phyloP scores from a whole-genome alignment of 2,797 vertebrate genomes.

The Chrysocyon brachyurus region DNA sequence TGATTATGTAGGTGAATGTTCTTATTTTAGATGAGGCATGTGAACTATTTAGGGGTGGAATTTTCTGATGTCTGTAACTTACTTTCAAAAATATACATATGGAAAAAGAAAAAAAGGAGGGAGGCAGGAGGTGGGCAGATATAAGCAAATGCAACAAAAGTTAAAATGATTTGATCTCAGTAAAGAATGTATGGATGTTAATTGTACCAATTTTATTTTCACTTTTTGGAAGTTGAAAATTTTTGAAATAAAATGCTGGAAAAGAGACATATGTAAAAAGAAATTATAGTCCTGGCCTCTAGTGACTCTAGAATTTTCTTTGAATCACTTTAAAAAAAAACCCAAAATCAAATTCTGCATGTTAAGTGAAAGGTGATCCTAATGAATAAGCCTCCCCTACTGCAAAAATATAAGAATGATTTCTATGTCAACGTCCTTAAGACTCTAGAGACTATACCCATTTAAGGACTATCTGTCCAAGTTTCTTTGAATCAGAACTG shows the following conservation, averaged over 20 bases:
- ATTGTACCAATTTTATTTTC: neutral
- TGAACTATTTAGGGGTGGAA: neutral
- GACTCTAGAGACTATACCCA: neutral
- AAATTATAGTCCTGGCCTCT: neutral
- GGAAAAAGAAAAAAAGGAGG: neutral
- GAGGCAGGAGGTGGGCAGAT: neutral
- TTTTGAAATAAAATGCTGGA: conserved; percentile 11
- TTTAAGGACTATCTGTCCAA: neutral
- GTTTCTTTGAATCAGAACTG: neutral
- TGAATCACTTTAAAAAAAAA: neutral
- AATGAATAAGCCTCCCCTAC: neutral
- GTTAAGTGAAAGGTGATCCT: neutral
- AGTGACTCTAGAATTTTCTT: conserved; percentile 9
- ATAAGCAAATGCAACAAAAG: neutral
- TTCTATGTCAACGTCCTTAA: neutral
- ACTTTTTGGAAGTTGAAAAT: neutral
- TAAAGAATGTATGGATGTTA: neutral
- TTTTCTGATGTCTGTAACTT: conserved; percentile 30
- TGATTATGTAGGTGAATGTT: neutral
- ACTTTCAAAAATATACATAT: neutral
- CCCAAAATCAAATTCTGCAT: neutral
- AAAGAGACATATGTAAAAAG: neutral
- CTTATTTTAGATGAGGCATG: neutral
- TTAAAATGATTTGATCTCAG: neutral
- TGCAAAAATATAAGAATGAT: neutral